Base-by-base conservation (phyloP, 92 coral and sea anemone species). In the Zoanthus gigantus region DNA sequence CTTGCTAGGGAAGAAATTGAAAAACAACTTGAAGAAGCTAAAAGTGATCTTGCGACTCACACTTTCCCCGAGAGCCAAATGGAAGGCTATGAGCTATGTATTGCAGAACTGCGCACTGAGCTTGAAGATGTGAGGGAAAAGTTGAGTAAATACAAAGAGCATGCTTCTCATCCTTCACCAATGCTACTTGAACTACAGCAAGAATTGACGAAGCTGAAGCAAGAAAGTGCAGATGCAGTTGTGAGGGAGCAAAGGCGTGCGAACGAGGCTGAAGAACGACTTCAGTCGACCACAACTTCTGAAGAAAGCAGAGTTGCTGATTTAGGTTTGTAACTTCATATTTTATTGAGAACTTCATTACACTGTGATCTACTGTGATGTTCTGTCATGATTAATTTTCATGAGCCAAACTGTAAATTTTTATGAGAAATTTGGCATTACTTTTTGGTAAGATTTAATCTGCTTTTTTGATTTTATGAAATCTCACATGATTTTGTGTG, bases 271-370 rank as follows among this genome's bases (percentile, higher is more conserved):
- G 99, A 97, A 54, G 97, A 93, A 37, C 92, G 90, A 74, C 93
- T 96, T 54, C 90, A 93, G 78, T 77, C 93, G 76, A 89, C 94
- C 34, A 93, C 99, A 13, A 95, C 88, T 87, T 93, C 96, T 14
- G 99, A 97, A 86, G 99, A 97, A 82, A 83, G 92, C 65, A 84
- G 99, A 68, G 99, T 97, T 0, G 98, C 98, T 16, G 99, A 97
- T 90, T 90, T 97, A 72, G 99, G 99, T 97, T 75, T 32, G 93
- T 63, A n/a, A 32, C 37, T 16, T 5, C 2, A 12, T 47, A 4
- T 14, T 28, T 75, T 46, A 2, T 7, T 30, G 69, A 63, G 30
- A n/a, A 7, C 30, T 17, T 63, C 31, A 9, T 15, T 15, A 60
- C 66, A 14, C 23, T 60, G 2, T 60, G 42, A 37, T 1, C 42